phyloP scores from a whole-genome alignment of 2,113 vertebrate species.

The Mobula hypostoma region DNA sequence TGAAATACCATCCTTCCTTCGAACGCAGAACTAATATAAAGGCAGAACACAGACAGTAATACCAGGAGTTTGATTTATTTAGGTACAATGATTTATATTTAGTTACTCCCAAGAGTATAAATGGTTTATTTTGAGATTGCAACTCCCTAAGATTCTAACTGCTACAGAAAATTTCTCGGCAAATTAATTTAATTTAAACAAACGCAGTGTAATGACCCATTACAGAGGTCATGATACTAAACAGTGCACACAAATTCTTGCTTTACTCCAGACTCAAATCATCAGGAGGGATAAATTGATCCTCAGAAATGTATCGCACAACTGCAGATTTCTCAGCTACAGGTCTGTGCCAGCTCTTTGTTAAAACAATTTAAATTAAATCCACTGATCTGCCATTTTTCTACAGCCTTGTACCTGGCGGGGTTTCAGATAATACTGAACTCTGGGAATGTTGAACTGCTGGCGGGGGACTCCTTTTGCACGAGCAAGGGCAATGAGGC shows the following conservation, averaged over 20 bases:
- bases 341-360: background rate
- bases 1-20: background rate
- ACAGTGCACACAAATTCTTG: background rate
- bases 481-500: background rate
- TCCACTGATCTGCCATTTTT: background rate
- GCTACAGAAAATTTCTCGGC: background rate
- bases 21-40: background rate
- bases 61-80: background rate
- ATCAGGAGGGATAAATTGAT: background rate
- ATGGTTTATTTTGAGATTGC: background rate
- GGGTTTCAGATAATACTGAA: no score
- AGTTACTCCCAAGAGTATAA: background rate
- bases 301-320: background rate
- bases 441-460: no score
- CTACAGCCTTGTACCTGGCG: background rate
- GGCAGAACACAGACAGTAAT: no score
- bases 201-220: background rate
- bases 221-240: background rate
- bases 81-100: background rate
- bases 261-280: background rate
- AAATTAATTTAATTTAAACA: background rate
- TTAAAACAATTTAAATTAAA: background rate
- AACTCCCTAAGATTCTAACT: background rate
- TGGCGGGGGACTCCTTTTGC: no score
- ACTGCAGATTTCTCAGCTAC: background rate